Evolutionary conservation across 2,113 vertebrate species (phyloP).

Genomic region (Tyrannus savana): DNA sequence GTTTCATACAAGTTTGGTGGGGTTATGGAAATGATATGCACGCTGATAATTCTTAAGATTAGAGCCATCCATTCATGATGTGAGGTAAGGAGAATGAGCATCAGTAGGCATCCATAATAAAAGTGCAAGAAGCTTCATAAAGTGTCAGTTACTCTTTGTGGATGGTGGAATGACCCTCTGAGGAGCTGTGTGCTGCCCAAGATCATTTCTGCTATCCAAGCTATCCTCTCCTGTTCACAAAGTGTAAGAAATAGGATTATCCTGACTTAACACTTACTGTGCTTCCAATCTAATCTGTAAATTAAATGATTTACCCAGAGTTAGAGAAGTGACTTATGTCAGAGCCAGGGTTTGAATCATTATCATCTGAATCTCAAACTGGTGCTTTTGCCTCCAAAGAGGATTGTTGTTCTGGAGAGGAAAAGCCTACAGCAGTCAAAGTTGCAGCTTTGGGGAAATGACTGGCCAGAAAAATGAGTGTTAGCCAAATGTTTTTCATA

Average conservation of each 20-base stretch:
- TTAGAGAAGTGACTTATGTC: neutral
- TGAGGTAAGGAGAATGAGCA: neutral
- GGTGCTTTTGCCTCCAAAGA: neutral
- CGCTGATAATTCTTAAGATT: neutral
- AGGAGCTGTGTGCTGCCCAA: neutral
- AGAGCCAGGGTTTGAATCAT: neutral
- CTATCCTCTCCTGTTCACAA: neutral
- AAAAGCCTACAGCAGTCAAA: neutral
- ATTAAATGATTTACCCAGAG: neutral
- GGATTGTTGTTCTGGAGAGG: neutral
- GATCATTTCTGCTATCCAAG: neutral
- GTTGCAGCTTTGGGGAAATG: neutral
- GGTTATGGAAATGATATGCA: neutral
- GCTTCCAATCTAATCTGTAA: too few species aligned
- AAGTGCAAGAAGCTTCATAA: neutral
- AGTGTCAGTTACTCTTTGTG: neutral
- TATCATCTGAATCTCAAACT: neutral
- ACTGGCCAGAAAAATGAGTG: neutral
- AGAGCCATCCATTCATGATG: neutral
- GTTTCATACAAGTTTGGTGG: neutral
- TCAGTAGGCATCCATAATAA: neutral
- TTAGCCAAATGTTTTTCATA: slow-evolving; percentile 19
- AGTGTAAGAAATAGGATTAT: neutral
- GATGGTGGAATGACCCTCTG: neutral
- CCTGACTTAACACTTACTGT: neutral